Base-by-base conservation (phyloP, 2,113 vertebrate species). In the Probosciger aterrimus region DNA sequence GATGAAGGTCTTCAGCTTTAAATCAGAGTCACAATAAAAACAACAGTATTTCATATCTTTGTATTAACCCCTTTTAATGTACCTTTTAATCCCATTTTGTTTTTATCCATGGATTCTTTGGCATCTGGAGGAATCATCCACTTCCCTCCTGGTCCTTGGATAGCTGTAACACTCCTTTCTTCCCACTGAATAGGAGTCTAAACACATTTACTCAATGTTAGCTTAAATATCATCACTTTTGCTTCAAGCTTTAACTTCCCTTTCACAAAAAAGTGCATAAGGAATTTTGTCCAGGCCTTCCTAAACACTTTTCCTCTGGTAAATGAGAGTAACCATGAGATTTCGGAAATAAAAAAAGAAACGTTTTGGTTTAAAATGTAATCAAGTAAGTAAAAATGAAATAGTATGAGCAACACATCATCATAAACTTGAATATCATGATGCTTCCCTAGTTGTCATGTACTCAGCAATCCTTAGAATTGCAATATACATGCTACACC, bases 11-110 rank as follows among this genome's bases (percentile, higher is more conserved):
- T 83, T 82, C 2, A n/a, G 11, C 57, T 86, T 89, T 52, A 71
- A 46, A n/a, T 20, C 64, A 70, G 31, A 44, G 25, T 35, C 30
- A 11, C 1, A 2, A 52, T 63, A 83, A 70, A 84, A 70, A 1
- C 27, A 52, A 31, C 14, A 74, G 25, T 18, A 41, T 67, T 76
- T 65, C 55, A 3, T 37, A 76, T 5, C 11, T 16, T 25, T 23
- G 4, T 59, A 86, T 80, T 77, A n/a, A 37, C 10, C 6, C 12
- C 41, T 23, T 59, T n/a, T 50, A 9, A 46, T 82, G 46, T 96
- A 99, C 99, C 99, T 98, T 99, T 99, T 71, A 99, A 96, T 44
- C 99, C 99, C 79, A 99, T 99, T 98, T 99, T 99, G 97, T 98
- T 99, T 96, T 97, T 98, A 97, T 99, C 99, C 99, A 99, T 99